A percentile compares a stretch with the other conserved stretches of the same genome.
phyloP scores from a whole-genome alignment of 2,113 vertebrate genomes.

The Tringa solitaria region DNA sequence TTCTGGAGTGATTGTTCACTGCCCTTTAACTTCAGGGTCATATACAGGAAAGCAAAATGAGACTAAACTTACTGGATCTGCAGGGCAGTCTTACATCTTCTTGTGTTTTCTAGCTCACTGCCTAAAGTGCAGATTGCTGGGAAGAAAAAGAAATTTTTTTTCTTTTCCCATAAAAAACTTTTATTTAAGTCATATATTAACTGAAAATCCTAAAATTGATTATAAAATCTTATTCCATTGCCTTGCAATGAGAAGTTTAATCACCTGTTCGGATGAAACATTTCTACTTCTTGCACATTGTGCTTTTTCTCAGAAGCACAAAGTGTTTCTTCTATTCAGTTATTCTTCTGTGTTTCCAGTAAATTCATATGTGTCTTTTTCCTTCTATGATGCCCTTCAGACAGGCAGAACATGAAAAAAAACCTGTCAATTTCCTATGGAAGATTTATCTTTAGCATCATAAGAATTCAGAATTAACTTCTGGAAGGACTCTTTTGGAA shows the following conservation, averaged over 20 bases:
- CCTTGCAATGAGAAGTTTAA: not conserved
- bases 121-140: not conserved
- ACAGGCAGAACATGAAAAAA: not conserved
- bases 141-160: not conserved
- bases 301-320: not conserved
- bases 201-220: not conserved
- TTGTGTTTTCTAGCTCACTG: not conserved
- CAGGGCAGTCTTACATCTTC: not conserved
- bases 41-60: not conserved
- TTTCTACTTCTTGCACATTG: not conserved
- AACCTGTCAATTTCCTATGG: not conserved
- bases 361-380: not conserved
- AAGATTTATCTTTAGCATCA: not conserved
- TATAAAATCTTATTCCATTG: not conserved
- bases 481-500: not conserved
- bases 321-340: not conserved
- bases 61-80: not conserved
- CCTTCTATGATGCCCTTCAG: not conserved
- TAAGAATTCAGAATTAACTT: not conserved
- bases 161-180: not conserved
- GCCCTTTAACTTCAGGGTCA: not conserved
- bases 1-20: not conserved
- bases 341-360: not conserved
- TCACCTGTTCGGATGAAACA: not conserved
- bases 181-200: not conserved